A percentile compares a stretch with the other conserved stretches of the same genome.
Evolutionary conservation across 2,888 invertebrate species (phyloP).

Genomic region (Perizoma affinitatum): DNA sequence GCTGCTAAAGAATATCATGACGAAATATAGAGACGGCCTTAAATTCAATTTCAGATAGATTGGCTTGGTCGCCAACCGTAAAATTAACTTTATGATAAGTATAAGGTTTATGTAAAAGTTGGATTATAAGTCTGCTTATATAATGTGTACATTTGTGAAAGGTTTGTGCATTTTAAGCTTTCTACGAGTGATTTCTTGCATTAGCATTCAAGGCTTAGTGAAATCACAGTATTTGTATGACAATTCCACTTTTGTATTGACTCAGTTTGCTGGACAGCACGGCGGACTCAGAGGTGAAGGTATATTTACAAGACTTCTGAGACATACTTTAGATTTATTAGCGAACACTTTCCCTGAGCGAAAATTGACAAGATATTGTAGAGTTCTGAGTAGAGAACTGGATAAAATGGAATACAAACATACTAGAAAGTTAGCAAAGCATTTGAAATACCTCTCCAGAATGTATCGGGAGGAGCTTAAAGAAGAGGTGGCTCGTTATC

Average conservation of each 20-base stretch:
- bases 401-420: slow-evolving; percentile 41
- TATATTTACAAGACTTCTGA: slow-evolving; percentile 61
- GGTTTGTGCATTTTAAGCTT: slow-evolving; percentile 16
- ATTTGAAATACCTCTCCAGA: slow-evolving; percentile 46
- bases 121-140: not conserved
- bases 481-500: slow-evolving; percentile 44
- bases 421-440: slow-evolving; percentile 46
- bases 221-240: not conserved
- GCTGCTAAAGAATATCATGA: slow-evolving; percentile 56
- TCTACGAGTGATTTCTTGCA: slow-evolving; percentile 15
- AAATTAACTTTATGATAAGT: slow-evolving; percentile 39
- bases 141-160: slow-evolving; percentile 9
- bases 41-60: slow-evolving; percentile 34
- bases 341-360: slow-evolving; percentile 45
- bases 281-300: slow-evolving; percentile 32
- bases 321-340: slow-evolving; percentile 49
- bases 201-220: slow-evolving; percentile 11
- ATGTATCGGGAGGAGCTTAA: slow-evolving; percentile 48
- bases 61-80: slow-evolving; percentile 35
- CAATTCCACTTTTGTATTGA: not conserved
- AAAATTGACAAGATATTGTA: slow-evolving; percentile 49
- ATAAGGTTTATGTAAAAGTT: slow-evolving; percentile 8
- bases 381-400: slow-evolving; percentile 46
- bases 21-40: slow-evolving; percentile 37
- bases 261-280: not conserved